Evolutionary conservation across 2,888 invertebrate genomes (phyloP).

Genomic region (Lissonota sp.): DNA sequence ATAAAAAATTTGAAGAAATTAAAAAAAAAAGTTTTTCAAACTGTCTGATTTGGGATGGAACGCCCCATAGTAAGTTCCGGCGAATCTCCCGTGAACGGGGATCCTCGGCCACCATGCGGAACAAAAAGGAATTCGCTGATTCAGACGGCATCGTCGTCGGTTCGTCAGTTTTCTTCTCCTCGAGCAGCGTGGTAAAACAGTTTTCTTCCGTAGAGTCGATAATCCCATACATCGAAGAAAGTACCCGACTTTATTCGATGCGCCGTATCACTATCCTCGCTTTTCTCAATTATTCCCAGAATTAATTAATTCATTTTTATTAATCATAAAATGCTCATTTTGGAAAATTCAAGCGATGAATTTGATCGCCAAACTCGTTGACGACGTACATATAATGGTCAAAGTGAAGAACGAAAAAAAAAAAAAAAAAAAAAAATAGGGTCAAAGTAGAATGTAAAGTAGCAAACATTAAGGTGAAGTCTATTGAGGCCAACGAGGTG

Average conservation of each 20-base stretch:
- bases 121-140: slow-evolving; percentile 63
- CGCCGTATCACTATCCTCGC: background rate
- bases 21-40: too few relatives aligned
- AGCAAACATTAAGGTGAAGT: slow-evolving; percentile 29
- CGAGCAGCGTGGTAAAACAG: slow-evolving; percentile 49
- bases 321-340: background rate
- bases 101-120: slow-evolving; percentile 75
- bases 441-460: slow-evolving; percentile 57
- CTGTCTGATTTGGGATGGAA: too few relatives aligned
- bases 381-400: too few relatives aligned
- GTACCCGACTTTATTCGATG: background rate
- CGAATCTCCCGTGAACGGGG: slow-evolving; percentile 36
- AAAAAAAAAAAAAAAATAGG: slow-evolving; percentile 35
- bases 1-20: too few relatives aligned
- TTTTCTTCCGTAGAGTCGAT: slow-evolving; percentile 30
- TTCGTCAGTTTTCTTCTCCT: slow-evolving; percentile 68
- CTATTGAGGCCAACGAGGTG: slow-evolving; percentile 56
- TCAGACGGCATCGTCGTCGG: slow-evolving; percentile 65
- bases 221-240: slow-evolving; percentile 4
- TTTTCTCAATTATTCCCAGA: background rate
- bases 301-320: background rate
- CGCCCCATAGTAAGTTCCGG: background rate
- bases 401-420: slow-evolving; percentile 5
- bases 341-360: too few relatives aligned
- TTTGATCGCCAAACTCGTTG: too few relatives aligned